Conservation (phyloP, 2,888 invertebrate species). For the Cerastis rubricosa region DNA sequence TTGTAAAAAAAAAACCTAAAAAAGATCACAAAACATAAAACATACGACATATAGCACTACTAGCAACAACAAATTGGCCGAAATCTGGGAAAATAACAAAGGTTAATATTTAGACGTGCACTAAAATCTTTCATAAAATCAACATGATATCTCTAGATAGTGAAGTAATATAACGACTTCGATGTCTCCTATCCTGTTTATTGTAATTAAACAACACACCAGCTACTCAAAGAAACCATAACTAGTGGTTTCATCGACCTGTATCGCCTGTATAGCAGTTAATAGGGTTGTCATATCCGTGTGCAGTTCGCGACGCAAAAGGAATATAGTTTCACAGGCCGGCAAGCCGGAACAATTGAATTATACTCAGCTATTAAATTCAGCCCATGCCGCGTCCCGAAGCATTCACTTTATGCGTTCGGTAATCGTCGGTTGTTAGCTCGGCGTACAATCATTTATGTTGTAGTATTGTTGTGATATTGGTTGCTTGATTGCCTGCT, state of each 20-base stretch:
- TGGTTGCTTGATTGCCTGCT: constrained; percentile 41
- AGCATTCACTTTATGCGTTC: constrained; percentile 74
- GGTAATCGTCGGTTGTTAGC: constrained; percentile 74
- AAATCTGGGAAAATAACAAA: neutral
- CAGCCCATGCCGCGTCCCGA: constrained; percentile 71
- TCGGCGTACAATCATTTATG: constrained; percentile 73
- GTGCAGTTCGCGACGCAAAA: constrained; percentile 74
- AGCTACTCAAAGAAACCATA: neutral
- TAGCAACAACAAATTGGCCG: neutral
- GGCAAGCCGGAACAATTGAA: constrained; percentile 85
- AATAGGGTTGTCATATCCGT: constrained; percentile 38
- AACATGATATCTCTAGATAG: neutral
- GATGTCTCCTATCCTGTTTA: neutral
- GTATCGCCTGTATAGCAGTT: constrained; percentile 45
- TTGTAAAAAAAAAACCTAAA: neutral
- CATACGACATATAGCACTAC: neutral
- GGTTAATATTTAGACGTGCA: neutral
- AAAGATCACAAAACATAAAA: neutral
- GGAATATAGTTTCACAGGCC: constrained; percentile 84
- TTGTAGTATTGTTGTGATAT: constrained; percentile 51
- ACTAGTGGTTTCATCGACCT: constrained; percentile 25
- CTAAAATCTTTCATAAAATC: neutral
- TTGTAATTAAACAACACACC: neutral
- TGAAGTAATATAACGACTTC: neutral
- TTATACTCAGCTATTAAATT: constrained; percentile 86